Evolutionary conservation across 2,888 invertebrate genomes (phyloP).

Genomic region (Meteorus cinctellus): DNA sequence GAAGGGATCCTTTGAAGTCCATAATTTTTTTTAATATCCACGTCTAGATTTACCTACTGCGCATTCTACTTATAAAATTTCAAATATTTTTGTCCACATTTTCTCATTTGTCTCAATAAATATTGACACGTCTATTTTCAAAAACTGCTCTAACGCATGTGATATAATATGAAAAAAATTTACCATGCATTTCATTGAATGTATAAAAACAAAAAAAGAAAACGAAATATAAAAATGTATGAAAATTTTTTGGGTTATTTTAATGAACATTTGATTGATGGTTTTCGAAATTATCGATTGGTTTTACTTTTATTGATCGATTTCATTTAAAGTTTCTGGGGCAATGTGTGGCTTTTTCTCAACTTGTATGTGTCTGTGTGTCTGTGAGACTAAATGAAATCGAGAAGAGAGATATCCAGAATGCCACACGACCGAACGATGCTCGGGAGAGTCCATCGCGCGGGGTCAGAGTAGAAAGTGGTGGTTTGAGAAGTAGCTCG

Average conservation of each 20-base stretch:
- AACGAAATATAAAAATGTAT: not conserved
- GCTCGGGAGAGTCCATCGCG: slow-evolving; percentile 48
- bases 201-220: not conserved
- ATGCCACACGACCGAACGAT: slow-evolving; percentile 9
- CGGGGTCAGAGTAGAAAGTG: slow-evolving; percentile 73
- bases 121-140: too few relatives aligned
- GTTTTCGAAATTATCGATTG: slow-evolving; percentile 14
- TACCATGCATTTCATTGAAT: too few relatives aligned
- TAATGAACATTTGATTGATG: slow-evolving; percentile 1
- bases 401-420: slow-evolving; percentile 58
- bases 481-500: slow-evolving; percentile 62
- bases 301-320: slow-evolving; percentile 38
- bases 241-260: not conserved
- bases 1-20: not conserved
- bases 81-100: not conserved
- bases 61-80: too few relatives aligned
- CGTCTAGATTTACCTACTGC: too few relatives aligned
- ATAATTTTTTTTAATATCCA: not conserved
- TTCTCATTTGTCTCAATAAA: too few relatives aligned
- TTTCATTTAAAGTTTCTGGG: slow-evolving; percentile 39
- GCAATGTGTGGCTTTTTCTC: slow-evolving; percentile 18
- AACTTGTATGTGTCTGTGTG: slow-evolving; percentile 34
- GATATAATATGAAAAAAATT: too few relatives aligned
- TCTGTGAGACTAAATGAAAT: slow-evolving; percentile 65
- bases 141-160: too few relatives aligned